These are phyloP conservation scores for Athene noctua DNA, from an alignment of 2,113 vertebrate genomes.

Conservation along the genomic window DNA sequence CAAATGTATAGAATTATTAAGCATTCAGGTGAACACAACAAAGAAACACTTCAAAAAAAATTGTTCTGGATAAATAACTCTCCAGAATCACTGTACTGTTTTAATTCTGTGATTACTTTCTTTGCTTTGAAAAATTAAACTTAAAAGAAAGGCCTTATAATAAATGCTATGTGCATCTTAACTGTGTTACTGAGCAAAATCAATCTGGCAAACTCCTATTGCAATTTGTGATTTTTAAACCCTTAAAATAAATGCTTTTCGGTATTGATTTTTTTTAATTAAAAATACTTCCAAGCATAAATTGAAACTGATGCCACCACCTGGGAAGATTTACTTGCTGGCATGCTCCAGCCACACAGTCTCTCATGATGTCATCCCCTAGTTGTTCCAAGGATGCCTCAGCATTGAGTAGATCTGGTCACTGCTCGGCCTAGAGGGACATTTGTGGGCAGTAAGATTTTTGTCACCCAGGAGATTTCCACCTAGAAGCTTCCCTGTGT, in stretches of 20 bases:
- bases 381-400: neutral
- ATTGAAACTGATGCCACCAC: constrained; percentile 50
- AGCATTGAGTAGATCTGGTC: neutral
- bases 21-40: constrained; percentile 53
- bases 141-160: constrained; percentile 68
- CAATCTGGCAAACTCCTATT: constrained; percentile 66
- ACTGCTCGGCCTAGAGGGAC: neutral
- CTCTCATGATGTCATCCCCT: neutral
- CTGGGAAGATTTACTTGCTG: constrained; percentile 51
- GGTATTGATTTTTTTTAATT: constrained; percentile 71
- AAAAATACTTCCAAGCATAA: constrained; percentile 69
- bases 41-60: constrained; percentile 33
- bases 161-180: constrained; percentile 64
- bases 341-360: neutral
- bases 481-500: constrained; percentile 54
- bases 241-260: constrained; percentile 72
- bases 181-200: constrained; percentile 54
- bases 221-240: constrained; percentile 67
- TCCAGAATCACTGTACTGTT: constrained; percentile 55
- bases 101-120: constrained; percentile 55
- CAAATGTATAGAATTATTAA: constrained; percentile 70
- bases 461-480: neutral
- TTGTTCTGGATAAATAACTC: constrained; percentile 13
- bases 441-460: neutral
- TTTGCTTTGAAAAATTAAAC: constrained; percentile 65